Percentiles rank a stretch among this genome's conserved stretches.
Conservation (phyloP, 2,113 vertebrate species). For the Morone chrysops region DNA sequence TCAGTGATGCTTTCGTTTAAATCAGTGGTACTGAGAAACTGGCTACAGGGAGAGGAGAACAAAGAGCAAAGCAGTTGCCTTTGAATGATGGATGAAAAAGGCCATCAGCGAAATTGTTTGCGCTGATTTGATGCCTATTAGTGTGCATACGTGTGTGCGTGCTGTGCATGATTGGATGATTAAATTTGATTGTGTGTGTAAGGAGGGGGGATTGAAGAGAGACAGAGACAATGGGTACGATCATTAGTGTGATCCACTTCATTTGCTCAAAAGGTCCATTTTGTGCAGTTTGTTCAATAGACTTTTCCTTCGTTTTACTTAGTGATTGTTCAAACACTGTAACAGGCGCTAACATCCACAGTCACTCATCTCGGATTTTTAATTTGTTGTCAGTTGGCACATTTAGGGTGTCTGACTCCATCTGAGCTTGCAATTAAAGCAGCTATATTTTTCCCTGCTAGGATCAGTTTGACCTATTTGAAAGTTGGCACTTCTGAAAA, state of each 20-base stretch:
- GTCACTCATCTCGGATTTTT: conserved; percentile 18
- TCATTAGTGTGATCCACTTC: conserved; percentile 55
- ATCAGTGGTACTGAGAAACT: conserved; percentile 26
- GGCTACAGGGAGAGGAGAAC: conserved; percentile 36
- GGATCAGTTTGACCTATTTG: conserved; percentile 59
- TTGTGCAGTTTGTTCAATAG: conserved; percentile 1
- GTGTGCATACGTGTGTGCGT: conserved; percentile 37
- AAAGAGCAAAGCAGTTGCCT: conserved; percentile 47
- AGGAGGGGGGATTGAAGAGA: conserved; percentile 6
- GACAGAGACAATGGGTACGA: conserved; percentile 39
- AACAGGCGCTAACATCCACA: conserved; percentile 12
- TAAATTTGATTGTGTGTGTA: conserved; percentile 54
- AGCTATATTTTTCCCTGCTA: conserved; percentile 17
- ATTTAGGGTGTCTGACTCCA: conserved; percentile 9
- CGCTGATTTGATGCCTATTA: conserved; percentile 63
- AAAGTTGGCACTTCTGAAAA: conserved; percentile 40
- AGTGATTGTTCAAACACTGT: conserved; percentile 16
- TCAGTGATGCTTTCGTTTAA: conserved; percentile 11
- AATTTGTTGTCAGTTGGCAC: conserved; percentile 8
- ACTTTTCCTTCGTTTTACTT: conserved; percentile 15
- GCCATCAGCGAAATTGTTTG: conserved; percentile 63
- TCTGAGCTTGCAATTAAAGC: conserved; percentile 29
- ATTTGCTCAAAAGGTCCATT: conserved; percentile 54
- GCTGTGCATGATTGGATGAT: conserved; percentile 68
- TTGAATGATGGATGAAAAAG: conserved; percentile 59